A percentile compares a stretch with the other conserved stretches of the same genome.
phyloP scores from a whole-genome alignment of 1,140 invertebrate genomes.

The Diploscapter pachys region DNA sequence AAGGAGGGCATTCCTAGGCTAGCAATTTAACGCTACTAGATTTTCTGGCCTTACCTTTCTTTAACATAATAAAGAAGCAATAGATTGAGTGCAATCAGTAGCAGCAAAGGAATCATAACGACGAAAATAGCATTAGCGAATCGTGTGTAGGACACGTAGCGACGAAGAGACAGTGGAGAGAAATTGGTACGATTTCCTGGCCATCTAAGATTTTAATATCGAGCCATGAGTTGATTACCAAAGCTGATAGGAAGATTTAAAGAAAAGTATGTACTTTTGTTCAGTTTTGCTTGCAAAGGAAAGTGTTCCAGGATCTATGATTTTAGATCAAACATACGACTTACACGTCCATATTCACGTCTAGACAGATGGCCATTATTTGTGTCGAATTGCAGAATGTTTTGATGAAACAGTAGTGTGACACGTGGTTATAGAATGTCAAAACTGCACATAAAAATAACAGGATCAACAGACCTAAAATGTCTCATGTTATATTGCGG shows the following conservation, averaged over 20 bases:
- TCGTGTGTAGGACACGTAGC: constrained; percentile 16
- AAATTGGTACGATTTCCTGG: constrained; percentile 25
- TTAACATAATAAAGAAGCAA: constrained; percentile 33
- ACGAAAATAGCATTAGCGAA: constrained; percentile 24
- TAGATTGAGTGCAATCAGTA: constrained; percentile 15
- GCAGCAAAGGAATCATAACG: constrained; percentile 21
- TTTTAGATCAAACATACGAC: not conserved
- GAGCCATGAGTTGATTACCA: too few species aligned
- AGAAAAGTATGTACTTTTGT: too few species aligned
- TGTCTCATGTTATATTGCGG: not conserved
- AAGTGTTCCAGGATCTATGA: not conserved
- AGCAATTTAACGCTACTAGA: not conserved
- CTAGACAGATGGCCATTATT: constrained; percentile 24
- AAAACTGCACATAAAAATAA: constrained; percentile 14
- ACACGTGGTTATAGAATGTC: constrained; percentile 32
- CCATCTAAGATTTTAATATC: constrained; percentile 6
- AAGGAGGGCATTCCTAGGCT: not conserved
- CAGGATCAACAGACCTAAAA: constrained; percentile 12
- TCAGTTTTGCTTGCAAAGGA: too few species aligned
- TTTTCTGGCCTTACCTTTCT: constrained; percentile 1
- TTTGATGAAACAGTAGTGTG: constrained; percentile 26
- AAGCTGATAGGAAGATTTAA: too few species aligned
- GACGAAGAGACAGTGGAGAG: constrained; percentile 16
- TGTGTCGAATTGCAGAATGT: constrained; percentile 23
- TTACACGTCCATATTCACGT: constrained; percentile 26